Conservation (phyloP, 2,797 vertebrate genomes). For the Knipowitschia caucasica region DNA sequence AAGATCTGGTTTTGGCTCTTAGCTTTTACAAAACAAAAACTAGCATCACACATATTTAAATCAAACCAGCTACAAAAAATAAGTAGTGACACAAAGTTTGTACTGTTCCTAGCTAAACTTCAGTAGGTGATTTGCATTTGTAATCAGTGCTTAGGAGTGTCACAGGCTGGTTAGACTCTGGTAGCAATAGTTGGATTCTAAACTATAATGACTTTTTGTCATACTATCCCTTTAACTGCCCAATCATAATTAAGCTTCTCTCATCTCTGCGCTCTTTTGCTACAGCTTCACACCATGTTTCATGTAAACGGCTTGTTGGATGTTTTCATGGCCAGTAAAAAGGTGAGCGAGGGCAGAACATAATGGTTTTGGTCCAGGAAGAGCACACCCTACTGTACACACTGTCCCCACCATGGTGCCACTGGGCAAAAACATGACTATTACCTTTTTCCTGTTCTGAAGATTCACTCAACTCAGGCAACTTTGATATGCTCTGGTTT, state of each 20-base stretch:
- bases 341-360: slow-evolving; percentile 33
- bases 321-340: slow-evolving; percentile 29
- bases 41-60: too few relatives aligned
- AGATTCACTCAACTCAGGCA: slow-evolving; percentile 92
- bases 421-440: slow-evolving; percentile 20
- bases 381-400: slow-evolving; percentile 34
- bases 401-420: slow-evolving; percentile 15
- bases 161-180: too few relatives aligned
- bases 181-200: too few relatives aligned
- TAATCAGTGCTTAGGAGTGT: too few relatives aligned
- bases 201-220: too few relatives aligned
- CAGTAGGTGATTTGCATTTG: too few relatives aligned
- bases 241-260: neutral
- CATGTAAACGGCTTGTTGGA: slow-evolving; percentile 35
- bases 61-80: too few relatives aligned
- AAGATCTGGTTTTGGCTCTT: too few relatives aligned
- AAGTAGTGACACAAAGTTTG: too few relatives aligned
- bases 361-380: slow-evolving; percentile 40
- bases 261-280: neutral
- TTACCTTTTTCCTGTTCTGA: slow-evolving; percentile 94
- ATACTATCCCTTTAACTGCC: too few relatives aligned
- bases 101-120: too few relatives aligned
- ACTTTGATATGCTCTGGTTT: slow-evolving; percentile 90
- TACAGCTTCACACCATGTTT: slow-evolving; percentile 62
- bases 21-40: too few relatives aligned